phyloP scores from a whole-genome alignment of 2,113 vertebrate species.

The Pachycephala philippinensis region DNA sequence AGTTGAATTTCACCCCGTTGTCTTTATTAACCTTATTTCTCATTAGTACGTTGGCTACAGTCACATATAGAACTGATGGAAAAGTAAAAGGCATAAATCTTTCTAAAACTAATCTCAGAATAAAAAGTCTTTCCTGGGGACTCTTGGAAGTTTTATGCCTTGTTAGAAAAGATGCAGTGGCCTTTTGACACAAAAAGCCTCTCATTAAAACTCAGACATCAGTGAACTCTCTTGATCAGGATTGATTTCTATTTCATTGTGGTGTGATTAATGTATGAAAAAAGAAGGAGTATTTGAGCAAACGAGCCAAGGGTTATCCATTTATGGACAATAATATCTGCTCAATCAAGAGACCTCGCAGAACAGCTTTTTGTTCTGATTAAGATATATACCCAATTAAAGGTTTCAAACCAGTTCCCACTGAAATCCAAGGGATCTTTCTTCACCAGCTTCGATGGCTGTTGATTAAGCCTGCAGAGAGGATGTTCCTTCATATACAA shows the following conservation, averaged over 20 bases:
- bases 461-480: neutral
- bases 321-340: constrained; percentile 28
- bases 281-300: neutral
- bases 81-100: neutral
- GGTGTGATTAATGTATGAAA: constrained; percentile 15
- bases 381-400: neutral
- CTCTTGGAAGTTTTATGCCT: neutral
- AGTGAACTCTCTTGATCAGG: constrained; percentile 16
- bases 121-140: neutral
- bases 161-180: neutral
- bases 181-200: constrained; percentile 6
- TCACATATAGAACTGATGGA: neutral
- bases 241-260: constrained; percentile 28
- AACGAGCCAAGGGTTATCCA: neutral
- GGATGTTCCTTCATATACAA: neutral
- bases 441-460: neutral
- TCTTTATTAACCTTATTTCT: neutral
- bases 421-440: neutral
- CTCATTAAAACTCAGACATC: constrained; percentile 32
- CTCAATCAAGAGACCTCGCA: neutral
- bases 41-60: neutral
- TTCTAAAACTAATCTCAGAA: neutral
- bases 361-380: constrained; percentile 27
- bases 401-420: neutral
- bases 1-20: neutral